Evolutionary conservation across 1,140 invertebrate genomes (phyloP).

Genomic region (Lamellibrachia luymesi): DNA sequence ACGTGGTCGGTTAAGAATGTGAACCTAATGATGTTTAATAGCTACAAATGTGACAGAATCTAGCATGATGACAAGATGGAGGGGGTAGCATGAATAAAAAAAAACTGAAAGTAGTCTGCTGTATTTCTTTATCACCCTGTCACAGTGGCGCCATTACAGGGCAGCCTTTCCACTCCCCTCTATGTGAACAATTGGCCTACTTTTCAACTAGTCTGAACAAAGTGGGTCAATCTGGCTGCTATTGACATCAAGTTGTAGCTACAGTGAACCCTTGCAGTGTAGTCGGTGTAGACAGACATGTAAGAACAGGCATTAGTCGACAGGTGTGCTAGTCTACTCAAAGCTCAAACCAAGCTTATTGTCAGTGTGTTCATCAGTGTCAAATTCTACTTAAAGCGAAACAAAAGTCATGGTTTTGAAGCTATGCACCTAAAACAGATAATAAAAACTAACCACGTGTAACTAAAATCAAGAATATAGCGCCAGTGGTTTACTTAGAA

Average conservation of each 20-base stretch:
- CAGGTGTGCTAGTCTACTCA: neutral
- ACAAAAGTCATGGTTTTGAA: no score
- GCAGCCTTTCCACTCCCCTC: neutral
- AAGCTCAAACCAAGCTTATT: neutral
- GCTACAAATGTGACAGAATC: neutral
- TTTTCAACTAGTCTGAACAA: neutral
- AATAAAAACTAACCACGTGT: no score
- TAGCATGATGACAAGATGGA: no score
- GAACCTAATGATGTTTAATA: neutral
- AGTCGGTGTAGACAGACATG: no score
- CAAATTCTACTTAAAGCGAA: neutral
- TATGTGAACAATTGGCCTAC: neutral
- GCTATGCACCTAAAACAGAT: no score
- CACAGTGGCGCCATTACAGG: neutral
- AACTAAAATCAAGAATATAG: no score
- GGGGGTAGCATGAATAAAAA: neutral
- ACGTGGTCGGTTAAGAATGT: neutral
- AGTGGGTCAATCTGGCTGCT: neutral
- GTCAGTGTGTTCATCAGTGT: neutral
- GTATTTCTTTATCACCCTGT: neutral
- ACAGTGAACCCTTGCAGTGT: no score
- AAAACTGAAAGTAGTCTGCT: neutral
- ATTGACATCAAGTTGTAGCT: no score
- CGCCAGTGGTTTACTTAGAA: no score
- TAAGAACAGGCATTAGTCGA: no score